phyloP scores from a whole-genome alignment of 2,888 invertebrate genomes.

The Leptopilina syphax region DNA sequence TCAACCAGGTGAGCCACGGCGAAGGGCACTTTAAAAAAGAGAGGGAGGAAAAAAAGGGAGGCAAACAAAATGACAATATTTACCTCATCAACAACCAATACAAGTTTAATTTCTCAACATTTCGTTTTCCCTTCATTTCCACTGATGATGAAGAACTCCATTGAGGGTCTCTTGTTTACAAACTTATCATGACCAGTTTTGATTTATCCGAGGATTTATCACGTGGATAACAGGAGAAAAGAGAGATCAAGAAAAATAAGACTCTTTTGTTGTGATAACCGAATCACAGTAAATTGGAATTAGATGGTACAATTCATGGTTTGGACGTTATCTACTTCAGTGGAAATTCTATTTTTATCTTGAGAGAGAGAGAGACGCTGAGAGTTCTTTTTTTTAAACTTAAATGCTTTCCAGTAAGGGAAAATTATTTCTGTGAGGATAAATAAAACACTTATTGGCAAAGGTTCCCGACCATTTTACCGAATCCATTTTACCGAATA shows the following conservation, averaged over 20 bases:
- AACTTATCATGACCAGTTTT: constrained; percentile 19
- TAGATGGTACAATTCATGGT: constrained; percentile 26
- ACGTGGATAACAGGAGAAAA: constrained; percentile 6
- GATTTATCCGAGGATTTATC: neutral
- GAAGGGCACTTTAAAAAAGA: constrained; percentile 37
- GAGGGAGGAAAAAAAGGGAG: too few species aligned
- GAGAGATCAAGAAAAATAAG: neutral
- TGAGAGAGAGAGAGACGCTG: too few species aligned
- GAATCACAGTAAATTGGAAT: constrained; percentile 4
- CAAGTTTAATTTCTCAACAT: neutral
- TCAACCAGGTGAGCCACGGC: constrained; percentile 50
- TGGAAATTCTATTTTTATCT: neutral
- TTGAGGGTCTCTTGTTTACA: constrained; percentile 11
- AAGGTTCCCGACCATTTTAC: too few species aligned
- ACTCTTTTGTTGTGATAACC: neutral
- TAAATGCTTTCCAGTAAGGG: neutral
- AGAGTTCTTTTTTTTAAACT: neutral
- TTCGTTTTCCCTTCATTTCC: neutral
- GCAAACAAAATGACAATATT: constrained; percentile 27
- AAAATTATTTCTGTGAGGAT: constrained; percentile 3
- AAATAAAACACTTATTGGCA: too few species aligned
- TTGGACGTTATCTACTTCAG: constrained; percentile 8
- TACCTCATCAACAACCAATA: neutral
- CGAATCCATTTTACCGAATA: too few species aligned
- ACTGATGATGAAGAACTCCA: neutral